These are phyloP conservation scores for cat (Felis catus) DNA, from an alignment of 2,113 vertebrate genomes.

Conservation along the genomic window F.catus_Fca126_mat1.0 CM031419.1:45327501-45328000, in stretches of 20 bases:
- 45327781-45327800: too few relatives aligned
- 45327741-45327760: too few relatives aligned
- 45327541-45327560: not conserved
- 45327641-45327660: too few relatives aligned
- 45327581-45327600: too few relatives aligned
- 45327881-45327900: not conserved
- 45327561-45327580: not conserved
- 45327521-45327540: not conserved
- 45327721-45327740: too few relatives aligned
- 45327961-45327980: not conserved
- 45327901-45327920: not conserved
- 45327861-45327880: conserved; percentile 4
- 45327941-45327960: not conserved
- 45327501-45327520: not conserved
- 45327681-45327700: too few relatives aligned
- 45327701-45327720: too few relatives aligned
- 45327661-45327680: too few relatives aligned
- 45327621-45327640: too few relatives aligned
- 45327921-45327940: not conserved
- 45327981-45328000: not conserved
- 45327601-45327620: too few relatives aligned
- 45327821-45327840: not conserved
- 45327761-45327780: too few relatives aligned
- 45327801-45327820: not conserved
- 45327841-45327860: not conserved